phyloP scores from a whole-genome alignment of 1,140 invertebrate genomes.

The Macrobrachium nipponense region DNA sequence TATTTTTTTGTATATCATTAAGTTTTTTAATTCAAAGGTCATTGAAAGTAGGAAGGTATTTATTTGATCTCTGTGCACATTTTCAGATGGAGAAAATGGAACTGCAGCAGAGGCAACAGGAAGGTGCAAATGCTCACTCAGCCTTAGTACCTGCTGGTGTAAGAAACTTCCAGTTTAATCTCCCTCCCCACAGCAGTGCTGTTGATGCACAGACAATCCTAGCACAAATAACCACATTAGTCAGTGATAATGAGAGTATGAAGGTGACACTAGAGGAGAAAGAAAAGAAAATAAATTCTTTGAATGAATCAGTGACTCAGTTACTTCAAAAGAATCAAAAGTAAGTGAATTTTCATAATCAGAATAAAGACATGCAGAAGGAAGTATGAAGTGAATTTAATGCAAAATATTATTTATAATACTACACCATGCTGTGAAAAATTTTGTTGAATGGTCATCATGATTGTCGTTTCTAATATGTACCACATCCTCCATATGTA shows the following conservation, averaged over 20 bases:
- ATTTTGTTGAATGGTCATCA: background rate
- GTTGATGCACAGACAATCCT: constrained; percentile 25
- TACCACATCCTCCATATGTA: background rate
- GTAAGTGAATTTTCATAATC: background rate
- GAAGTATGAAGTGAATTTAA: no score
- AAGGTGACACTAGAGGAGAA: constrained; percentile 18
- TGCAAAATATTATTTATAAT: no score
- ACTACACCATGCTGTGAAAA: no score
- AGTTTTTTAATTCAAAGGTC: background rate
- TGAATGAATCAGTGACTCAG: constrained; percentile 30
- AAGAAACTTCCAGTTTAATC: background rate
- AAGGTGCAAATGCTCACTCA: background rate
- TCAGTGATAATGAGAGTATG: constrained; percentile 31
- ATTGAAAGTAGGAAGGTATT: background rate
- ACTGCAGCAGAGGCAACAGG: constrained; percentile 1
- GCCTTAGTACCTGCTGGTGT: background rate
- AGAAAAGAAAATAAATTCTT: background rate
- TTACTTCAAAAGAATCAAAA: constrained; percentile 45
- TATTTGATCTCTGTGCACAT: background rate
- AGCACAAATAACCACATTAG: constrained; percentile 23
- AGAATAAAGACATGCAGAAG: no score
- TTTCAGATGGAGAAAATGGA: constrained; percentile 28
- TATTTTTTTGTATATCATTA: no score
- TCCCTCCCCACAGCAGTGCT: background rate
- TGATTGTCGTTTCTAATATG: background rate